Percentiles rank a stretch among this genome's conserved stretches.
phyloP scores from a whole-genome alignment of 2,797 vertebrate species.

The Clarias platycephalus region DNA sequence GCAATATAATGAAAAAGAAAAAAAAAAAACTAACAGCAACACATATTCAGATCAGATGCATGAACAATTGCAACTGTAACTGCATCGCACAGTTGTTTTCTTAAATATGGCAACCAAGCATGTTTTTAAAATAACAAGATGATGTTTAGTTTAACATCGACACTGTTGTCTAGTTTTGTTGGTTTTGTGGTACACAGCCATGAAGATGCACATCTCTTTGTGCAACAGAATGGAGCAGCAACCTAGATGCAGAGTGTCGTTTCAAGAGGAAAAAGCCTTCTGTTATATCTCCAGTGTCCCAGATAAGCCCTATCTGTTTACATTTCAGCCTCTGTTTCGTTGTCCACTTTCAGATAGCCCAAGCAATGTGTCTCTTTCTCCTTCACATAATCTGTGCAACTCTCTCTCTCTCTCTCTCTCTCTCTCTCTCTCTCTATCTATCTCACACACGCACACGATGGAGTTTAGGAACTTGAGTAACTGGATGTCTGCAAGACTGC shows the following conservation, averaged over 20 bases:
- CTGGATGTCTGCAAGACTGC: constrained; percentile 60
- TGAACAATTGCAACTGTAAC: background rate
- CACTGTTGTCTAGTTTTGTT: constrained; percentile 15
- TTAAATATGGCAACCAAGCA: background rate
- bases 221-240: constrained; percentile 36
- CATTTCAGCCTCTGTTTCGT: constrained; percentile 48
- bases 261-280: constrained; percentile 57
- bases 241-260: constrained; percentile 44
- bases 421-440: no score
- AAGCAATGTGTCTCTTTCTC: constrained; percentile 31
- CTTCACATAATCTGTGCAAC: constrained; percentile 31
- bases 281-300: constrained; percentile 59
- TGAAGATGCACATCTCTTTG: constrained; percentile 37
- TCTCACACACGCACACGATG: constrained; percentile 26
- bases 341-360: constrained; percentile 42
- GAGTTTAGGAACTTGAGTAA: constrained; percentile 61
- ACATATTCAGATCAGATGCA: constrained; percentile 51
- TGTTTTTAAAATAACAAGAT: background rate
- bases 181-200: constrained; percentile 42
- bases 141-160: background rate
- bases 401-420: background rate
- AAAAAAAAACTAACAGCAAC: constrained; percentile 64
- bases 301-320: constrained; percentile 71
- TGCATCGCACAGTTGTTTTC: constrained; percentile 4
- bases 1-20: constrained; percentile 56